Evolutionary conservation across 2,888 invertebrate species (phyloP).

Genomic region (Hemaris fuciformis): DNA sequence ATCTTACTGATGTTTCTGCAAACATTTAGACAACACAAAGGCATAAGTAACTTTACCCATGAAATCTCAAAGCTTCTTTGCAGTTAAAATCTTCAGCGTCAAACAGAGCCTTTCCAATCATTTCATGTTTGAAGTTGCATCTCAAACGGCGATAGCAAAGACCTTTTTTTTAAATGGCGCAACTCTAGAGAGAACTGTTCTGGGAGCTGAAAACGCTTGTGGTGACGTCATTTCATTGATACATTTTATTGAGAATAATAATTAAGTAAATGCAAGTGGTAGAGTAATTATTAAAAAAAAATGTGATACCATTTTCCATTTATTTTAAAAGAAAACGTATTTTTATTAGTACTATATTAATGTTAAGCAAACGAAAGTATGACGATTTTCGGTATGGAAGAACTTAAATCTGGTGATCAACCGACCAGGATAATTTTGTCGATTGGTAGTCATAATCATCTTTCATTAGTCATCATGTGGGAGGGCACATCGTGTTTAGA

Average conservation of each 20-base stretch:
- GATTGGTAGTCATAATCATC: too few relatives aligned
- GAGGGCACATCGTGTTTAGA: too few relatives aligned
- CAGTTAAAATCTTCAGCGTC: slow-evolving; percentile 15
- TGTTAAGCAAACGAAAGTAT: too few relatives aligned
- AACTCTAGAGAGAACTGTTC: not conserved
- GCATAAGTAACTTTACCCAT: slow-evolving; percentile 3
- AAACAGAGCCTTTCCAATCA: slow-evolving; percentile 24
- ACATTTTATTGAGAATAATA: not conserved
- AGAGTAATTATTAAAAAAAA: too few relatives aligned
- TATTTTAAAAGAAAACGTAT: too few relatives aligned
- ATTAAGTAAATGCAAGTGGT: not conserved
- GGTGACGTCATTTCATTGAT: not conserved
- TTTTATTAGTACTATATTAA: too few relatives aligned
- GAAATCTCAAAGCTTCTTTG: slow-evolving; percentile 10
- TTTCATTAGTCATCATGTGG: too few relatives aligned
- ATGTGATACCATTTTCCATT: too few relatives aligned
- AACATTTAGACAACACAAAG: not conserved
- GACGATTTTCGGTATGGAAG: too few relatives aligned
- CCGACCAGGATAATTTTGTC: too few relatives aligned
- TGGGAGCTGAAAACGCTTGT: slow-evolving; percentile 1
- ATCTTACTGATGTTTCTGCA: not conserved
- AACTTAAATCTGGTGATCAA: too few relatives aligned
- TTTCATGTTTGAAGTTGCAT: slow-evolving; percentile 22
- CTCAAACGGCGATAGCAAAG: slow-evolving; percentile 31
- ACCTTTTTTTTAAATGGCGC: slow-evolving; percentile 23